phyloP scores from a whole-genome alignment of 2,888 invertebrate species.

The Peribatodes rhomboidaria region DNA sequence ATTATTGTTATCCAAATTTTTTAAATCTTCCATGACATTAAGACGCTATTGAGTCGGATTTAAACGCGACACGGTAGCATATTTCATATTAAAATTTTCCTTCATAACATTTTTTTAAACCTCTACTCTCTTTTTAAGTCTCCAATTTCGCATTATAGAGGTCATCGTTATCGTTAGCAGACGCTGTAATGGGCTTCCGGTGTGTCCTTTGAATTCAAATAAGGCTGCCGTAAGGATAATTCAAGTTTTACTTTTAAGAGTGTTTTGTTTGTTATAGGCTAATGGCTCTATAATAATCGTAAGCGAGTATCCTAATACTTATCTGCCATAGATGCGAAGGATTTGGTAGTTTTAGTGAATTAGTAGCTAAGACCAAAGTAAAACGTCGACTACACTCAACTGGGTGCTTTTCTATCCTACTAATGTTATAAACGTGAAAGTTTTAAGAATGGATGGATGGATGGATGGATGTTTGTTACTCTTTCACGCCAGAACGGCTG shows the following conservation, averaged over 20 bases:
- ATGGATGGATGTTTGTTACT: too few relatives aligned
- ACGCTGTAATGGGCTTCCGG: conserved; percentile 12
- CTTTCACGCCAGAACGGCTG: too few relatives aligned
- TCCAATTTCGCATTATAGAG: conserved; percentile 11
- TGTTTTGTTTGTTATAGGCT: not conserved
- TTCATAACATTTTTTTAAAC: conserved; percentile 4
- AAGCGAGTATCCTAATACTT: not conserved
- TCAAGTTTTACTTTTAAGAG: not conserved
- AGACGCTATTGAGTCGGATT: not conserved
- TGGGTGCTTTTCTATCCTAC: too few relatives aligned
- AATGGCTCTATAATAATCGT: not conserved
- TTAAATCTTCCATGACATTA: not conserved
- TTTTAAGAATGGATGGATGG: too few relatives aligned
- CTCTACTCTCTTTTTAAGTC: conserved; percentile 6
- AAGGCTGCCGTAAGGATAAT: conserved; percentile 14
- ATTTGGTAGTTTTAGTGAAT: too few relatives aligned
- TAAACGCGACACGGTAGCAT: too few relatives aligned
- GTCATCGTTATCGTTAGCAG: conserved; percentile 11
- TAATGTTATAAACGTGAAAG: too few relatives aligned
- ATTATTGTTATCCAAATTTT: not conserved
- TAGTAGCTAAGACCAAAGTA: too few relatives aligned
- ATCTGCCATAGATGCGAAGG: too few relatives aligned
- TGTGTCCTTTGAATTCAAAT: conserved; percentile 18
- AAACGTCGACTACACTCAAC: too few relatives aligned
- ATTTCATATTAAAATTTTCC: conserved; percentile 6